Evolutionary conservation across 2,888 invertebrate species (phyloP).

Genomic region (Capitulum mitella): DNA sequence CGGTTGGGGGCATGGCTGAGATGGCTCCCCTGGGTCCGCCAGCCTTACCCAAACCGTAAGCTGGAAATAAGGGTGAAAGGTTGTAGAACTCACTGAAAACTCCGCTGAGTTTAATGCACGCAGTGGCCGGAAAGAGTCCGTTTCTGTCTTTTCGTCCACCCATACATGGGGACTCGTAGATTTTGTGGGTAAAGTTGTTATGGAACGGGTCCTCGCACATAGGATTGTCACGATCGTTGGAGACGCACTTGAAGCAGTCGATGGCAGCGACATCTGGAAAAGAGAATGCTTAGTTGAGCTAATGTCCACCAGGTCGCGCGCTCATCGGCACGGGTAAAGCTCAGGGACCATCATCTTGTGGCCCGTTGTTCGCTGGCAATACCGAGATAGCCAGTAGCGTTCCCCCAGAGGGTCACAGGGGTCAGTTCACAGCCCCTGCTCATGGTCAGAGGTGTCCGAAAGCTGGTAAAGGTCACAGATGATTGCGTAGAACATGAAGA

Average conservation of each 20-base stretch:
- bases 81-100: constrained; percentile 62
- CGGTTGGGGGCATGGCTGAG: too few species aligned
- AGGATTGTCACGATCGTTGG: constrained; percentile 74
- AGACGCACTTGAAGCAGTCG: constrained; percentile 96
- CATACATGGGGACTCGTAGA: constrained; percentile 86
- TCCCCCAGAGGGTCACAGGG: too few species aligned
- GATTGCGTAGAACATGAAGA: too few species aligned
- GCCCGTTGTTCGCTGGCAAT: too few species aligned
- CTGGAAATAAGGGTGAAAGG: not conserved
- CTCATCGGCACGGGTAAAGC: too few species aligned
- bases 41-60: too few species aligned
- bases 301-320: not conserved
- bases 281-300: not conserved
- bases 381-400: too few species aligned
- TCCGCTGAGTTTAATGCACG: constrained; percentile 92
- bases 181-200: constrained; percentile 74
- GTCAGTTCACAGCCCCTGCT: too few species aligned
- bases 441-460: too few species aligned
- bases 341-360: too few species aligned
- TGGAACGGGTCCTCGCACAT: constrained; percentile 94
- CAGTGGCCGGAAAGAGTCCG: constrained; percentile 91
- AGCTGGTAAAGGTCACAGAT: too few species aligned
- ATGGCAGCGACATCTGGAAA: constrained; percentile 50
- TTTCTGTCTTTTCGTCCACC: constrained; percentile 86
- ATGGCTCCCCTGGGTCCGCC: too few species aligned